These are phyloP conservation scores for Acleris emargana DNA, from an alignment of 2,888 invertebrate genomes.

Conservation along the genomic window DNA sequence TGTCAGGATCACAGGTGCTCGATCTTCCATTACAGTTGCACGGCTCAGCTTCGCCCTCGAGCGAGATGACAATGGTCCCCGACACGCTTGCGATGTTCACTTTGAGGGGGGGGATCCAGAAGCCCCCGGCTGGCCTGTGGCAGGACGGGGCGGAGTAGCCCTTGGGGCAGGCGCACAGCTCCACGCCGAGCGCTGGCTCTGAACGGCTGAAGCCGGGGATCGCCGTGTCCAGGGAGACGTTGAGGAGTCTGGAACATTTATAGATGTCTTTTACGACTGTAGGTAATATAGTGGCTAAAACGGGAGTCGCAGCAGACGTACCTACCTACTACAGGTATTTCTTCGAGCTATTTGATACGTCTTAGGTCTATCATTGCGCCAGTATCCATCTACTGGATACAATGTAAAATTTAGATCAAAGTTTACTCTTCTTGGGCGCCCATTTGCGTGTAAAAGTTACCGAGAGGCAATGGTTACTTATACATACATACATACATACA, in stretches of 20 bases:
- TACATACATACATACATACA: too few species aligned
- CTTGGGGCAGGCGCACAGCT: slow-evolving; percentile 92
- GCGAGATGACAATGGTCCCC: slow-evolving; percentile 89
- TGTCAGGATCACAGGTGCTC: slow-evolving; percentile 90
- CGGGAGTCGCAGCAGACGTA: too few species aligned
- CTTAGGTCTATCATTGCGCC: too few species aligned
- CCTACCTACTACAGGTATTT: too few species aligned
- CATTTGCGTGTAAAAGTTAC: too few species aligned
- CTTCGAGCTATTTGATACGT: too few species aligned
- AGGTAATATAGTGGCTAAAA: not conserved
- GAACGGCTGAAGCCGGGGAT: slow-evolving; percentile 86
- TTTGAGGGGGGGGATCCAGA: slow-evolving; percentile 86
- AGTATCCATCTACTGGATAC: too few species aligned
- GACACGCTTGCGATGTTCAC: slow-evolving; percentile 75
- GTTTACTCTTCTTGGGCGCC: too few species aligned
- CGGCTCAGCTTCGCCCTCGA: slow-evolving; percentile 90
- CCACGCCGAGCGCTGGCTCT: slow-evolving; percentile 91
- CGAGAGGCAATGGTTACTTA: too few species aligned
- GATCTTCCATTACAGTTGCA: slow-evolving; percentile 94
- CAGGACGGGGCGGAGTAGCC: slow-evolving; percentile 94
- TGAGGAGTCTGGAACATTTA: slow-evolving; percentile 82
- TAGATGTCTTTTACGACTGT: not conserved
- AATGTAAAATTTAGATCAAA: too few species aligned
- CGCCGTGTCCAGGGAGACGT: slow-evolving; percentile 93
- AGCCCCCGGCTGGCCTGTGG: slow-evolving; percentile 93